Evolutionary conservation across 2,113 vertebrate species (phyloP).

Genomic region (Nanorana parkeri): DNA sequence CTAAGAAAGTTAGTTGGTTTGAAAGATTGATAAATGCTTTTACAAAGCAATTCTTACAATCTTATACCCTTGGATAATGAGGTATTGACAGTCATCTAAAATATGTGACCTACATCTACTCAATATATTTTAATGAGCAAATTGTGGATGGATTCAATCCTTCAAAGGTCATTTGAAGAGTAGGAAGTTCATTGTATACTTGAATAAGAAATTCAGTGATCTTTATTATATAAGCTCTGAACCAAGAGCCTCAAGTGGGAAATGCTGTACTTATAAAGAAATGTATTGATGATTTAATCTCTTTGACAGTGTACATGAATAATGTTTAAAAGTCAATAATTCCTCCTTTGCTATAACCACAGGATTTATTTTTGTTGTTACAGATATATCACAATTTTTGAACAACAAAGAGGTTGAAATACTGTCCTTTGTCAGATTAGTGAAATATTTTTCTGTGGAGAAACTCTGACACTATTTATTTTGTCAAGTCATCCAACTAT

Average conservation of each 20-base stretch:
- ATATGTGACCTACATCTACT: slow-evolving; percentile 49
- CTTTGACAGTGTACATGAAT: slow-evolving; percentile 35
- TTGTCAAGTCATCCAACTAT: background rate
- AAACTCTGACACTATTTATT: background rate
- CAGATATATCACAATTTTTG: background rate
- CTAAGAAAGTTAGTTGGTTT: slow-evolving; percentile 23
- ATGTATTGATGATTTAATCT: slow-evolving; percentile 53
- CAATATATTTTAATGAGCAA: slow-evolving; percentile 57
- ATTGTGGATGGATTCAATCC: slow-evolving; percentile 43
- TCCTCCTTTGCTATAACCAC: background rate
- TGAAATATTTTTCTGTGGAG: background rate
- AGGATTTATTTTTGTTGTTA: background rate
- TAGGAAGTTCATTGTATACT: slow-evolving; percentile 30
- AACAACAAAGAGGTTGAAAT: background rate
- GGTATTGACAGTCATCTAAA: slow-evolving; percentile 54
- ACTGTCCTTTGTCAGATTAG: background rate
- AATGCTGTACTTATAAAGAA: slow-evolving; percentile 29
- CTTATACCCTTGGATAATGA: slow-evolving; percentile 45
- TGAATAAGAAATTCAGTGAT: slow-evolving; percentile 39
- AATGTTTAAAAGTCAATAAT: slow-evolving; percentile 10
- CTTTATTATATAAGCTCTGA: slow-evolving; percentile 42
- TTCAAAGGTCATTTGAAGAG: slow-evolving; percentile 51
- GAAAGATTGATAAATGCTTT: slow-evolving; percentile 36
- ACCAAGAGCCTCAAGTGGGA: slow-evolving; percentile 22
- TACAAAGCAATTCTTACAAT: slow-evolving; percentile 33